Evolutionary conservation across 1,140 invertebrate genomes (phyloP).

Genomic region (Lucilia cuprina): DNA sequence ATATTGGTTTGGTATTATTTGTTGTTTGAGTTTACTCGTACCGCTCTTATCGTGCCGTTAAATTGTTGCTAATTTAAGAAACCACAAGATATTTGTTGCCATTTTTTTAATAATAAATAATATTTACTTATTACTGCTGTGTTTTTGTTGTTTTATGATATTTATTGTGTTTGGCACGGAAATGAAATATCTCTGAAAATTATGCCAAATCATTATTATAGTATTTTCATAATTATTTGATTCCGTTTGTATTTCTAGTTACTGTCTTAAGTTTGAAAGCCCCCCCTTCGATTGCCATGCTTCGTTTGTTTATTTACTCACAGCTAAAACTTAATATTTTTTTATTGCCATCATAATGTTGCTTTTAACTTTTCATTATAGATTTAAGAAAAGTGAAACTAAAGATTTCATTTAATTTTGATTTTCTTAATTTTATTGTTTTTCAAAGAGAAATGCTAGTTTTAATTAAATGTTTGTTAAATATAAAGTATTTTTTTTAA

Average conservation of each 20-base stretch:
- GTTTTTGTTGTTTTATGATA: background rate
- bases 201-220: background rate
- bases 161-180: constrained; percentile 10
- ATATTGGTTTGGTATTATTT: background rate
- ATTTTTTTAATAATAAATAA: background rate
- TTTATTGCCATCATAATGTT: background rate
- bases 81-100: background rate
- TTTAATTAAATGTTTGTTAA: no score
- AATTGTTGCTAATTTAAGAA: background rate
- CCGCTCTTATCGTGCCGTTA: background rate
- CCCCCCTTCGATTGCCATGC: background rate
- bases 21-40: background rate
- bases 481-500: no score
- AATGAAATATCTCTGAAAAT: constrained; percentile 10
- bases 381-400: no score
- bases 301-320: background rate
- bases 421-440: no score
- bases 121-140: background rate
- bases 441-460: no score
- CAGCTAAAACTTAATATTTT: background rate
- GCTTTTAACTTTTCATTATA: no score
- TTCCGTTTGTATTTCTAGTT: background rate
- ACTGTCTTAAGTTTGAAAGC: background rate
- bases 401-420: no score
- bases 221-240: background rate